Conservation (phyloP, 2,797 vertebrate genomes). For the Acanthis flammea region DNA sequence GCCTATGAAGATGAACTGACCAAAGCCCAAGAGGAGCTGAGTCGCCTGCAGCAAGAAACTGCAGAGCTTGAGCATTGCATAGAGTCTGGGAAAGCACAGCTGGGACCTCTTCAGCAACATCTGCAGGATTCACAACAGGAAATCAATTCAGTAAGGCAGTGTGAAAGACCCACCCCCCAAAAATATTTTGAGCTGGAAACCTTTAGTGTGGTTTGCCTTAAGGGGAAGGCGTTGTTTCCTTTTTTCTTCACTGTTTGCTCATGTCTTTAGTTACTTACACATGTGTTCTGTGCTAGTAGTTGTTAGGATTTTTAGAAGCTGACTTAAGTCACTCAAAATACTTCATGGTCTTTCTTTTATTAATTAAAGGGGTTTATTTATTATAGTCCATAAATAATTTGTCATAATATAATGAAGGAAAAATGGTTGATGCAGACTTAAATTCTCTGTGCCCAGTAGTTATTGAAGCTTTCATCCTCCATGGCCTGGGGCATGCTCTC, state of each 20-base stretch:
- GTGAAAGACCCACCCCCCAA: background rate
- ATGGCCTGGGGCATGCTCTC: background rate
- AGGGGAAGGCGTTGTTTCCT: background rate
- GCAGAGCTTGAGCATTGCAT: slow-evolving; percentile 88
- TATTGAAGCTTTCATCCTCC: background rate
- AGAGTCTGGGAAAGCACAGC: slow-evolving; percentile 86
- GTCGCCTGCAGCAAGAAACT: slow-evolving; percentile 90
- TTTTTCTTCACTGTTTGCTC: background rate
- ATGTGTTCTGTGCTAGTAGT: background rate
- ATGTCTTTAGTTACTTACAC: background rate
- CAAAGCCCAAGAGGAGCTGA: slow-evolving; percentile 89
- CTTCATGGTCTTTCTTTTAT: background rate
- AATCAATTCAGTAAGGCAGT: slow-evolving; percentile 85
- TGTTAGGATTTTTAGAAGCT: background rate
- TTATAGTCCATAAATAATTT: background rate
- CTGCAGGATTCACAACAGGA: slow-evolving; percentile 90
- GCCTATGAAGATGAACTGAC: slow-evolving; percentile 90
- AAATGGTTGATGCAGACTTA: background rate
- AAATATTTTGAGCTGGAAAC: background rate
- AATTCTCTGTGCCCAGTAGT: background rate
- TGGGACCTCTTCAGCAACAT: slow-evolving; percentile 89
- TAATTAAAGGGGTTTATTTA: background rate
- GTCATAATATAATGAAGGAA: background rate
- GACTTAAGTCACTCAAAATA: background rate
- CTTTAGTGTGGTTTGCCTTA: background rate